A percentile compares a stretch with the other conserved stretches of the same genome.
These are phyloP conservation scores for Sebastes schlegelii DNA, from an alignment of 2,113 vertebrate genomes.

Conservation along the genomic window DNA sequence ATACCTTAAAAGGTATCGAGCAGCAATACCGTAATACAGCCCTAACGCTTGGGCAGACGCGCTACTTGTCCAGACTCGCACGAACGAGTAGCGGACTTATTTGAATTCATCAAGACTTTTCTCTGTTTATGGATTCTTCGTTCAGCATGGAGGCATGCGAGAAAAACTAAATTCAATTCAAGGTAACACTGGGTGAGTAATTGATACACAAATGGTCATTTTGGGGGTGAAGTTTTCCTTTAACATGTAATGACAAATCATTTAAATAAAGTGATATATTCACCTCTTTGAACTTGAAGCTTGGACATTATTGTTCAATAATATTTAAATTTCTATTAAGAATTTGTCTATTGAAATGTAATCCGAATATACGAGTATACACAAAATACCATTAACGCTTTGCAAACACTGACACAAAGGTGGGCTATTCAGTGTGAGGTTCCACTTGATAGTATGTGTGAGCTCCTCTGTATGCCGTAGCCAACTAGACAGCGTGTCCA, in stretches of 20 bases:
- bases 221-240: too few relatives aligned
- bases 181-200: too few relatives aligned
- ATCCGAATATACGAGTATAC: not conserved
- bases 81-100: too few relatives aligned
- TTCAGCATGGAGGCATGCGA: too few relatives aligned
- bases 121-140: too few relatives aligned
- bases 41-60: too few relatives aligned
- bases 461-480: not conserved
- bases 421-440: not conserved
- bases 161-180: too few relatives aligned
- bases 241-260: slow-evolving; percentile 65
- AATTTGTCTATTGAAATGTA: not conserved
- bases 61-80: too few relatives aligned
- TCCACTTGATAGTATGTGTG: not conserved
- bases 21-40: too few relatives aligned
- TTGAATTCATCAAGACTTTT: too few relatives aligned
- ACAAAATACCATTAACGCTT: not conserved
- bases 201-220: too few relatives aligned
- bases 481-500: not conserved
- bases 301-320: not conserved
- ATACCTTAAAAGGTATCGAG: too few relatives aligned
- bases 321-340: not conserved
- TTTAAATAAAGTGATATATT: slow-evolving; percentile 70
- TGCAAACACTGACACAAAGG: not conserved
- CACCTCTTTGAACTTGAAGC: slow-evolving; percentile 38